Evolutionary conservation across 2,888 invertebrate genomes (phyloP).

Genomic region (Ptychoptera albimana): DNA sequence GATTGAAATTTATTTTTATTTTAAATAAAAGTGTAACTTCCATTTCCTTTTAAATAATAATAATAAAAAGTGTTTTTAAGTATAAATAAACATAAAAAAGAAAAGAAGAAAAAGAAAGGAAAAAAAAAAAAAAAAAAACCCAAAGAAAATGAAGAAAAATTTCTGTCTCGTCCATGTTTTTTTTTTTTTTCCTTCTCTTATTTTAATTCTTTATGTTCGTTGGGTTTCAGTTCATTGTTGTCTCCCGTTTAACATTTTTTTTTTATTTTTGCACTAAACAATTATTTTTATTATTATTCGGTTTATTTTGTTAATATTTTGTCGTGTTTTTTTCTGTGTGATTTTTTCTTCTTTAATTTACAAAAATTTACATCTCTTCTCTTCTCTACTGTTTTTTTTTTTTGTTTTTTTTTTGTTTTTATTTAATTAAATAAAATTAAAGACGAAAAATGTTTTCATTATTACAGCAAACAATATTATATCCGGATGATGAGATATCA

Average conservation of each 20-base stretch:
- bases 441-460: background rate
- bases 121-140: too few relatives aligned
- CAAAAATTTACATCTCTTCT: too few relatives aligned
- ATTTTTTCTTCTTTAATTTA: background rate
- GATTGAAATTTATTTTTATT: background rate
- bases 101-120: too few relatives aligned
- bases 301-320: background rate
- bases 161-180: too few relatives aligned
- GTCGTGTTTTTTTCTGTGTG: background rate
- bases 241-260: background rate
- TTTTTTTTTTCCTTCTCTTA: too few relatives aligned
- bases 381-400: background rate
- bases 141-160: too few relatives aligned
- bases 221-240: too few relatives aligned
- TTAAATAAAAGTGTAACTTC: too few relatives aligned
- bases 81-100: too few relatives aligned
- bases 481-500: constrained; percentile 30
- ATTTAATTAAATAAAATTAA: background rate
- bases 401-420: background rate
- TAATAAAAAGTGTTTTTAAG: too few relatives aligned
- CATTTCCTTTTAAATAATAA: too few relatives aligned
- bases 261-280: background rate
- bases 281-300: background rate
- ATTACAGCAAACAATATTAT: constrained; percentile 1
- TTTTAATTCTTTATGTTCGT: too few relatives aligned